A percentile compares a stretch with the other conserved stretches of the same genome.
phyloP scores from a whole-genome alignment of 2,888 invertebrate species.

The Cephus rjabovi region DNA sequence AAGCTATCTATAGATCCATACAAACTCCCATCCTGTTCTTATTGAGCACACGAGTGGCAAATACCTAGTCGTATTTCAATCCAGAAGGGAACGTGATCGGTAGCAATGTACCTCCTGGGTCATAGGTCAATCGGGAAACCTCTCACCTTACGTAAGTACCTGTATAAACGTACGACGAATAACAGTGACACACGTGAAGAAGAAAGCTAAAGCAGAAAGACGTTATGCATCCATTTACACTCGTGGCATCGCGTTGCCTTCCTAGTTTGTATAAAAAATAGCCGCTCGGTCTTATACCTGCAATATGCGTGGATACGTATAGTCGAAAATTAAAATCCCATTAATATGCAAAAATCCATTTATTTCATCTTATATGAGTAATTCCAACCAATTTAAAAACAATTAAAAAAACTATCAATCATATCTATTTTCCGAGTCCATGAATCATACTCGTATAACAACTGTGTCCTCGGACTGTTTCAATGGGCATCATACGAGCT shows the following conservation, averaged over 20 bases:
- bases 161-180: neutral
- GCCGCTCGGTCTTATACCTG: neutral
- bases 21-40: neutral
- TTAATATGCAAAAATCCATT: neutral
- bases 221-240: neutral
- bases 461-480: neutral
- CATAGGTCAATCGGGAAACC: slow-evolving; percentile 21
- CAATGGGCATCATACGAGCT: neutral
- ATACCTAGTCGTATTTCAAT: neutral
- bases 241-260: neutral
- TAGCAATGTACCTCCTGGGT: slow-evolving; percentile 6
- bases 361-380: neutral
- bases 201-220: neutral
- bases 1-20: neutral
- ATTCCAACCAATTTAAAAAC: neutral
- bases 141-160: slow-evolving; percentile 16
- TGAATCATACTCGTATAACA: neutral
- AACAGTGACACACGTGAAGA: neutral
- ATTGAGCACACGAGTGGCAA: neutral
- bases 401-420: neutral
- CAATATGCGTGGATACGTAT: no score
- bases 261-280: neutral
- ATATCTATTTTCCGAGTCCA: neutral
- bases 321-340: no score
- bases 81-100: neutral